Evolutionary conservation across 2,888 invertebrate genomes (phyloP).

Genomic region (Ctena decussata): DNA sequence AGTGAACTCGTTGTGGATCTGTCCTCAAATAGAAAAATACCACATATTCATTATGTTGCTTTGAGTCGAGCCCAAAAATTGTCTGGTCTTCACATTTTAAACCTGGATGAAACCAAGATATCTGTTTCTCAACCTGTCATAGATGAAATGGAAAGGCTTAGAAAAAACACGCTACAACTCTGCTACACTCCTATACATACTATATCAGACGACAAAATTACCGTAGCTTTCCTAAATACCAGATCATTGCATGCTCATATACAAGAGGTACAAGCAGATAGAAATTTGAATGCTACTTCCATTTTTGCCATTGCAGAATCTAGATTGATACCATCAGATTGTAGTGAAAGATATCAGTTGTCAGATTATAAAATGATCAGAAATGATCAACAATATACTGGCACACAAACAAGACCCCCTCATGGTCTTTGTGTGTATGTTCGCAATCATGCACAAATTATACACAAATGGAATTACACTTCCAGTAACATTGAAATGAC

Average conservation of each 20-base stretch:
- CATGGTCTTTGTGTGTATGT: no score
- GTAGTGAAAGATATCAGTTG: no score
- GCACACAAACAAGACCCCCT: no score
- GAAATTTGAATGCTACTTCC: not conserved
- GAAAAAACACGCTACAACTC: not conserved
- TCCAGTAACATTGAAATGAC: no score
- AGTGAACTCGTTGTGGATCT: conserved; percentile 45
- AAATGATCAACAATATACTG: no score
- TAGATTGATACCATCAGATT: no score
- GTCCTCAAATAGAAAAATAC: not conserved
- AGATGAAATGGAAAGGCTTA: conserved; percentile 40
- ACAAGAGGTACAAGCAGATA: not conserved
- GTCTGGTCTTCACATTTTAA: conserved; percentile 34
- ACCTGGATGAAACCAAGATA: conserved; percentile 44
- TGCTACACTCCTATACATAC: not conserved
- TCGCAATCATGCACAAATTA: no score
- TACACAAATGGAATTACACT: no score
- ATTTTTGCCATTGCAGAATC: not conserved
- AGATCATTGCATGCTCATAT: not conserved
- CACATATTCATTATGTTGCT: no score
- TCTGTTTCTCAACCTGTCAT: conserved; percentile 31
- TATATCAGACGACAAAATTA: not conserved
- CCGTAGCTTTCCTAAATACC: not conserved
- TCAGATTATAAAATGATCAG: no score
- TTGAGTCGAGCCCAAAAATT: conserved; percentile 46